Evolutionary conservation across 2,888 invertebrate species (phyloP), one percentile per base, ranked within the genome.

Genomic region (Ophion ellenae): DNA sequence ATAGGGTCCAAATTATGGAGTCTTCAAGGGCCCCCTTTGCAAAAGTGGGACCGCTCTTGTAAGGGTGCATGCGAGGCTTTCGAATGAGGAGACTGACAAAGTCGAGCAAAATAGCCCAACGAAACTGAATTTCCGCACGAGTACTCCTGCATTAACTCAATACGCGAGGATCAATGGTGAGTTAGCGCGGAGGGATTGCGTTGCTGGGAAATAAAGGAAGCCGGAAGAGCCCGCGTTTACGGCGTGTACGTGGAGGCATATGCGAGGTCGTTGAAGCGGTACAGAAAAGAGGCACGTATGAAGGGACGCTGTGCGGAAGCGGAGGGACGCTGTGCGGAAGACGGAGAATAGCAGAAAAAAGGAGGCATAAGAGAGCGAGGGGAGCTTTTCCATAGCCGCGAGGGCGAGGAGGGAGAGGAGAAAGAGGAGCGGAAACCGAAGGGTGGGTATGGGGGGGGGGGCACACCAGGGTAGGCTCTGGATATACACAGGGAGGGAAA

Each of bases 401-500:
- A 63, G 63, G 32, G 69, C 28, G 57, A 77, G 82, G 81, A 64
- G 53, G 84, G 81, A 75, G 71, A 17, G 20, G 14, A 47, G 36
- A 66, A 57, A 47, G 67, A 59, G 47, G 67, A 80, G 66, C 69
- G 24, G 63, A 57, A 20, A 24, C n/a, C 64, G 57, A 24, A 63
- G 40, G 70, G 45, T 32, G 80, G 36, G 83, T 69, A 36, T 40
- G 74, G 66, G 59, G 17, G 74, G 74, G 75, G 80, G 81, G 85
- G 81, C 53, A 67, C 47, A 78, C 63, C 85, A 67, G 84, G 86
- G 87, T 87, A 89, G 90, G 89, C 90, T 88, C 73, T 47, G 86
- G 83, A 85, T 80, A 74, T 79, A 86, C 82, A 53, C 53, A 83
- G 76, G 73, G 83, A 89, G 90, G 89, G 89, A 91, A 91, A 91